Conservation (phyloP, 2,888 invertebrate species). For the Ectemnius cavifrons region DNA sequence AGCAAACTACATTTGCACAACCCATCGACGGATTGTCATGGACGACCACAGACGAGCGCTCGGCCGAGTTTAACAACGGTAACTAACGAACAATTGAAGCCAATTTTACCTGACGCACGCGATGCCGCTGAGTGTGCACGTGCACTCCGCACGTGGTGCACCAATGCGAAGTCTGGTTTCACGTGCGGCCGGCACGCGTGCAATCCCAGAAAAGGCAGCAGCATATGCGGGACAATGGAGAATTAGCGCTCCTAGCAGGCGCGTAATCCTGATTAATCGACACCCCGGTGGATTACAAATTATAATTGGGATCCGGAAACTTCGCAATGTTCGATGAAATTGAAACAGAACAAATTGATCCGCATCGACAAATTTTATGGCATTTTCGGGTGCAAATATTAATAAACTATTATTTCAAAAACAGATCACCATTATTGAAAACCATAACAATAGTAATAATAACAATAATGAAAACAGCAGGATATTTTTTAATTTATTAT, state of each 20-base stretch:
- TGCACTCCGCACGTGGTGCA: slow-evolving; percentile 38
- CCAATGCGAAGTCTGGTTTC: slow-evolving; percentile 29
- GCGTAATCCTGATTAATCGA: slow-evolving; percentile 39
- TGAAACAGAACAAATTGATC: background rate
- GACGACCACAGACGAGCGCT: background rate
- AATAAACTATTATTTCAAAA: too few relatives aligned
- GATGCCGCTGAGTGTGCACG: slow-evolving; percentile 37
- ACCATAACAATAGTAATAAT: too few relatives aligned
- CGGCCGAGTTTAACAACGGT: slow-evolving; percentile 23
- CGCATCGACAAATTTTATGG: too few relatives aligned
- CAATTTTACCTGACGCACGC: slow-evolving; percentile 41
- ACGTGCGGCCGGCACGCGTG: slow-evolving; percentile 37
- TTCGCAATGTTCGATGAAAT: slow-evolving; percentile 1
- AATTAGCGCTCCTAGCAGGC: slow-evolving; percentile 19
- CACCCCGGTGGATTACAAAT: slow-evolving; percentile 18
- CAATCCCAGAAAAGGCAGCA: slow-evolving; percentile 20
- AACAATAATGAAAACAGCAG: too few relatives aligned
- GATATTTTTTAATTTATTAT: too few relatives aligned
- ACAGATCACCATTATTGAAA: too few relatives aligned
- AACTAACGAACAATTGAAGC: slow-evolving; percentile 45
- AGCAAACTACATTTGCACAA: background rate
- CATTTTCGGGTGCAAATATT: too few relatives aligned
- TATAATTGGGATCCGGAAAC: slow-evolving; percentile 25
- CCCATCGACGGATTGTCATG: slow-evolving; percentile 16
- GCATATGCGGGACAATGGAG: slow-evolving; percentile 8